phyloP scores from a whole-genome alignment of 1,140 invertebrate genomes.

The Chymomyza costata region DNA sequence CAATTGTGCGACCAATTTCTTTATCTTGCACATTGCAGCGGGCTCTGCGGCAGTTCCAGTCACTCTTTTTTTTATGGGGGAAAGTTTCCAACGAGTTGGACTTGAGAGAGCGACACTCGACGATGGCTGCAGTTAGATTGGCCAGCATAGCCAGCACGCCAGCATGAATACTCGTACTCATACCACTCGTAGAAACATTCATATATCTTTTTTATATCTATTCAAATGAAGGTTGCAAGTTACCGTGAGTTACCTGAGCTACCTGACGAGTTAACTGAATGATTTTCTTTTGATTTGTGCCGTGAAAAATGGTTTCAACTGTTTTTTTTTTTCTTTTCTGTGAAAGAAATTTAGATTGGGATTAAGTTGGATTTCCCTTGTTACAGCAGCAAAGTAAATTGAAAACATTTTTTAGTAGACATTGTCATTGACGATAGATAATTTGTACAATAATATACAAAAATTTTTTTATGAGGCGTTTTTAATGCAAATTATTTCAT shows the following conservation, averaged over 20 bases:
- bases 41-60: slow-evolving; percentile 1
- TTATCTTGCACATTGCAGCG: slow-evolving; percentile 40
- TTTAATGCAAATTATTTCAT: no score
- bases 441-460: no score
- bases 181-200: neutral
- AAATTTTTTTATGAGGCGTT: no score
- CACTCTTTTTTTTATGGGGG: slow-evolving; percentile 56
- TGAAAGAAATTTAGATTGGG: no score
- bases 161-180: slow-evolving; percentile 16
- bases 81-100: slow-evolving; percentile 63
- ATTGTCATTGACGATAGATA: no score
- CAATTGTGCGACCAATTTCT: slow-evolving; percentile 51
- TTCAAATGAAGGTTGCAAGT: slow-evolving; percentile 55
- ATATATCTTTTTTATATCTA: slow-evolving; percentile 33
- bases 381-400: no score
- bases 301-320: slow-evolving; percentile 43
- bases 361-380: no score
- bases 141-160: slow-evolving; percentile 9
- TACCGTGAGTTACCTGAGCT: slow-evolving; percentile 30
- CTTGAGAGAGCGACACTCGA: no score
- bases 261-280: slow-evolving; percentile 60
- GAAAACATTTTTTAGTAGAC: no score
- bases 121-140: slow-evolving; percentile 58
- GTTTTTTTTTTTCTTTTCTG: no score
- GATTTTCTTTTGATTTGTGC: slow-evolving; percentile 62